Percentiles rank a stretch among this genome's conserved stretches.
Evolutionary conservation across 2,797 vertebrate genomes (phyloP).

Genomic region (Sebastes itinus): DNA sequence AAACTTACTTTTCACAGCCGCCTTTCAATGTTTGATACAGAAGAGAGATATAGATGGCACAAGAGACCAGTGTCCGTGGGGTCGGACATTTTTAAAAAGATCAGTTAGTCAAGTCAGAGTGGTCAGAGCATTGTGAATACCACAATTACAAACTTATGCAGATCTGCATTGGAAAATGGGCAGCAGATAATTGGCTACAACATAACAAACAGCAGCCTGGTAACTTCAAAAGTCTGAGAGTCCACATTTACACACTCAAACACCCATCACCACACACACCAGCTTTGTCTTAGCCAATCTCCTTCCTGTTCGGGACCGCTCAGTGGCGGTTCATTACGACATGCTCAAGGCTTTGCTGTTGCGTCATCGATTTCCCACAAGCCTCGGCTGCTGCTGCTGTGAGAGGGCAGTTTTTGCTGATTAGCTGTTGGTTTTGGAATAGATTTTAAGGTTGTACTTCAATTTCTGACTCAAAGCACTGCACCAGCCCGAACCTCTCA

Average conservation of each 20-base stretch:
- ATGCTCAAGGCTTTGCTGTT: background rate
- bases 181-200: background rate
- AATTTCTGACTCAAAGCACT: background rate
- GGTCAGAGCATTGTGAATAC: background rate
- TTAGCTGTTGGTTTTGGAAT: background rate
- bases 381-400: background rate
- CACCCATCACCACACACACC: background rate
- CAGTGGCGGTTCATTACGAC: background rate
- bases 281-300: constrained; percentile 10
- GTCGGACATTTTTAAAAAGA: background rate
- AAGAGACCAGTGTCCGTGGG: background rate
- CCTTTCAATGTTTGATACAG: background rate
- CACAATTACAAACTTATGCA: background rate
- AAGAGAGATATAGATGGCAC: background rate
- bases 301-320: constrained; percentile 29
- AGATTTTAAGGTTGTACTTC: background rate
- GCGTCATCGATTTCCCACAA: constrained; percentile 7
- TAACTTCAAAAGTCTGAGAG: background rate
- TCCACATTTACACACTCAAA: background rate
- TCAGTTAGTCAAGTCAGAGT: background rate
- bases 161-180: background rate
- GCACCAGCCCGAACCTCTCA: background rate
- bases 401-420: background rate
- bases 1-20: background rate
- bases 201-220: background rate